These are phyloP conservation scores for Orchesella flavescens DNA, from an alignment of 2,888 invertebrate genomes.

Conservation along the genomic window DNA sequence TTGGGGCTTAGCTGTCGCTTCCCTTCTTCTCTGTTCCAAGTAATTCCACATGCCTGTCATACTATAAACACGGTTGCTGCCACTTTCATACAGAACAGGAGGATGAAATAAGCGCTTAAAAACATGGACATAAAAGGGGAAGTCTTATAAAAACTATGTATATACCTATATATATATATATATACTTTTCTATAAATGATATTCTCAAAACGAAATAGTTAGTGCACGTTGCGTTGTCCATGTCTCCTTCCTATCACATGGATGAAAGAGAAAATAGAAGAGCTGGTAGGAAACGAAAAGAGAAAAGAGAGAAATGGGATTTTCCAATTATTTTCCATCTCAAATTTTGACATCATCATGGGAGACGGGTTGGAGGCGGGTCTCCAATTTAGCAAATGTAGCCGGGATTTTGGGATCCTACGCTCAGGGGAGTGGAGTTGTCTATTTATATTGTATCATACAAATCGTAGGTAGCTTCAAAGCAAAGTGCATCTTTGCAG, in stretches of 20 bases:
- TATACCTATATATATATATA: no score
- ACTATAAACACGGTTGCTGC: conserved; percentile 33
- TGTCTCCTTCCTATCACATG: conserved; percentile 56
- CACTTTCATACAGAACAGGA: conserved; percentile 12
- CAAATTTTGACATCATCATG: conserved; percentile 70
- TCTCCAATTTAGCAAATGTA: conserved; percentile 63
- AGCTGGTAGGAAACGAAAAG: conserved; percentile 33
- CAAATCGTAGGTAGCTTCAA: neutral
- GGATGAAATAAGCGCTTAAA: no score
- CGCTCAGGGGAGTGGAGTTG: conserved; percentile 61
- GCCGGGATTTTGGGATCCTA: conserved; percentile 58
- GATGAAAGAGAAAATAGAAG: conserved; percentile 43
- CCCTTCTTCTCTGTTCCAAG: conserved; percentile 29
- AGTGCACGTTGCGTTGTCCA: conserved; percentile 50
- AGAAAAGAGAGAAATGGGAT: conserved; percentile 70
- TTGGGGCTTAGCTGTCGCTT: conserved; percentile 46
- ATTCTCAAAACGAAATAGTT: conserved; percentile 39
- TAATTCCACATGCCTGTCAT: conserved; percentile 48
- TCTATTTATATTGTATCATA: conserved; percentile 55
- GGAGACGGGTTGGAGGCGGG: conserved; percentile 69
- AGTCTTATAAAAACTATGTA: no score
- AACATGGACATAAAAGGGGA: no score
- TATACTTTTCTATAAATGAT: neutral
- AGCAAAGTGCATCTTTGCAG: neutral
- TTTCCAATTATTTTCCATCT: conserved; percentile 72